These are phyloP conservation scores for Chironex yamaguchii DNA, from an alignment of 30 jellyfish, hydroid and myxozoan species.

Conservation along the genomic window DNA sequence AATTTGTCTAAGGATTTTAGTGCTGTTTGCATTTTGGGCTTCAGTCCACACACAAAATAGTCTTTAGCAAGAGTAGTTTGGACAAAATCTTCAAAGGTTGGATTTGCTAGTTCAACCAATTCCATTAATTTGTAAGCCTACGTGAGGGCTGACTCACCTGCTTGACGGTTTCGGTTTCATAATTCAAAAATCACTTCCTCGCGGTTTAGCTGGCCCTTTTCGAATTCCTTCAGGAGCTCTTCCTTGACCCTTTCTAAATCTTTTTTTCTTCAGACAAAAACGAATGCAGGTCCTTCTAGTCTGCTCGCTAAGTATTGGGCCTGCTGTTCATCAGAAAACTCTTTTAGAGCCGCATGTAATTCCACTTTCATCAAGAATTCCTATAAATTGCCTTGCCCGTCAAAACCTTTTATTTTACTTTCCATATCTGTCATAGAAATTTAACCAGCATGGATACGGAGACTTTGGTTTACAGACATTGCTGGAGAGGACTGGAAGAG, in stretches of 20 bases:
- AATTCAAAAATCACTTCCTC: neutral
- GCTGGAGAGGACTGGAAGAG: no score
- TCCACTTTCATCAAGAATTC: constrained; percentile 49
- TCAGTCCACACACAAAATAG: constrained; percentile 37
- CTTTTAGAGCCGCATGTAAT: constrained; percentile 42
- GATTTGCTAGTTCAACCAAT: constrained; percentile 31
- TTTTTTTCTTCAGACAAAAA: neutral
- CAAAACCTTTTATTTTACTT: constrained; percentile 3
- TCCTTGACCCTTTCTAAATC: neutral
- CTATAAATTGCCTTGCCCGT: constrained; percentile 36
- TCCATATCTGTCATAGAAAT: constrained; percentile 20
- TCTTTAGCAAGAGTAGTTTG: constrained; percentile 29
- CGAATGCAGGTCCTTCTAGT: constrained; percentile 7
- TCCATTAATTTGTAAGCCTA: constrained; percentile 54
- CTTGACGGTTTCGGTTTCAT: neutral
- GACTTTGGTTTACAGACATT: no score
- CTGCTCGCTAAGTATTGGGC: constrained; percentile 6
- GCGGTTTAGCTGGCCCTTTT: constrained; percentile 6
- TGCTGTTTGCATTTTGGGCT: constrained; percentile 56
- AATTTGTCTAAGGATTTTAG: constrained; percentile 49
- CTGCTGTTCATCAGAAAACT: constrained; percentile 15
- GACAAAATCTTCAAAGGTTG: constrained; percentile 31
- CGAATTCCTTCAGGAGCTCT: constrained; percentile 1
- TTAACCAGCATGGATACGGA: neutral
- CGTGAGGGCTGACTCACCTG: constrained; percentile 51